Evolutionary conservation across 1,140 invertebrate genomes (phyloP).

Genomic region (Nasonia giraulti): DNA sequence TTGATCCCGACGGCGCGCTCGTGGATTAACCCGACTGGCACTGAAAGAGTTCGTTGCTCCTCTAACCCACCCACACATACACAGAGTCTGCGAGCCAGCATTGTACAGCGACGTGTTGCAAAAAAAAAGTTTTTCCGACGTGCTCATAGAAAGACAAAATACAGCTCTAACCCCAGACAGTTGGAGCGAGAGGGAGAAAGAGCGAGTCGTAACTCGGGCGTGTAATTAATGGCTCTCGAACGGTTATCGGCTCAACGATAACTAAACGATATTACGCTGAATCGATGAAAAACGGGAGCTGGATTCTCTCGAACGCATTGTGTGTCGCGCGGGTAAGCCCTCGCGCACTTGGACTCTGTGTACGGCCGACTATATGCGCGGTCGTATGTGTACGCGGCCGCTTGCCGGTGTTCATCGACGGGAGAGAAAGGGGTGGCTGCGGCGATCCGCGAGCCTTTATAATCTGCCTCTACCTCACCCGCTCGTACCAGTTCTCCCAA

Average conservation of each 20-base stretch:
- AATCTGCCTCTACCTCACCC: constrained; percentile 17
- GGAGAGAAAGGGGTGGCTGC: background rate
- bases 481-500: background rate
- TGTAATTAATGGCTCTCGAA: constrained; percentile 1
- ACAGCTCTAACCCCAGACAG: background rate
- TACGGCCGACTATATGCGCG: background rate
- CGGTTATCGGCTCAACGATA: constrained; percentile 47
- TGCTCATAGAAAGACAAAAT: constrained; percentile 3
- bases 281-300: constrained; percentile 45
- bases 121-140: background rate
- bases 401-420: background rate
- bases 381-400: background rate
- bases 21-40: constrained; percentile 2
- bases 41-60: constrained; percentile 1
- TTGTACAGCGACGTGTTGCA: background rate
- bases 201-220: constrained; percentile 3
- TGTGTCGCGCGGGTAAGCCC: background rate
- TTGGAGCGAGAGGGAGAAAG: background rate
- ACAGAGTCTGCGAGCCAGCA: background rate
- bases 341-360: background rate
- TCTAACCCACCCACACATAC: background rate
- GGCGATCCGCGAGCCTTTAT: constrained; percentile 27
- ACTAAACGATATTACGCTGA: constrained; percentile 37
- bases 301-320: background rate
- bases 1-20: background rate